These are phyloP conservation scores for Anas platyrhynchos DNA, from an alignment of 2,113 vertebrate genomes.

Conservation along the genomic window DNA sequence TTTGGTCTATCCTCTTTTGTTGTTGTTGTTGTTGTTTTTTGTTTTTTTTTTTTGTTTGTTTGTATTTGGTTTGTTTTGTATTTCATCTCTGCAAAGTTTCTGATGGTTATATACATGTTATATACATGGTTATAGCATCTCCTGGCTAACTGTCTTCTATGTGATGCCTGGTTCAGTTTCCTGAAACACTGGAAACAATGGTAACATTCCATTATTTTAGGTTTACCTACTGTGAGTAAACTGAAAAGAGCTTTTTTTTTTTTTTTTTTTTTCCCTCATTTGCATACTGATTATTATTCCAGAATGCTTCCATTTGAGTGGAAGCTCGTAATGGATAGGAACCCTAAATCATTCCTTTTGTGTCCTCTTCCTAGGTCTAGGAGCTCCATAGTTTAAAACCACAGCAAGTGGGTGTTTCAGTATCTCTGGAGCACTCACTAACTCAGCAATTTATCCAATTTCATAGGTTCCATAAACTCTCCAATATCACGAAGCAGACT, in stretches of 20 bases:
- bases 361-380: background rate
- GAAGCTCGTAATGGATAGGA: background rate
- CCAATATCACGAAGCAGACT: background rate
- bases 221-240: background rate
- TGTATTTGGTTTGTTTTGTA: background rate
- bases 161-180: background rate
- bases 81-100: background rate
- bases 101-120: background rate
- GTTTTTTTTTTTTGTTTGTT: background rate
- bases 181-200: background rate
- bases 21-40: no score
- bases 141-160: background rate
- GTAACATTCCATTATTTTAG: background rate
- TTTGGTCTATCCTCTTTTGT: background rate
- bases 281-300: background rate
- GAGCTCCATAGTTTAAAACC: background rate
- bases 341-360: background rate
- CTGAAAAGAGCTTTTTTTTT: background rate
- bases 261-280: no score
- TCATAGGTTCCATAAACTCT: background rate
- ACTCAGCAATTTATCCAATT: background rate
- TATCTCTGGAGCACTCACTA: background rate
- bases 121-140: background rate
- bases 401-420: background rate
- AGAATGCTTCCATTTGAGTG: background rate